These are phyloP conservation scores for Hydraecia micacea DNA, from an alignment of 2,888 invertebrate species.

Conservation along the genomic window DNA sequence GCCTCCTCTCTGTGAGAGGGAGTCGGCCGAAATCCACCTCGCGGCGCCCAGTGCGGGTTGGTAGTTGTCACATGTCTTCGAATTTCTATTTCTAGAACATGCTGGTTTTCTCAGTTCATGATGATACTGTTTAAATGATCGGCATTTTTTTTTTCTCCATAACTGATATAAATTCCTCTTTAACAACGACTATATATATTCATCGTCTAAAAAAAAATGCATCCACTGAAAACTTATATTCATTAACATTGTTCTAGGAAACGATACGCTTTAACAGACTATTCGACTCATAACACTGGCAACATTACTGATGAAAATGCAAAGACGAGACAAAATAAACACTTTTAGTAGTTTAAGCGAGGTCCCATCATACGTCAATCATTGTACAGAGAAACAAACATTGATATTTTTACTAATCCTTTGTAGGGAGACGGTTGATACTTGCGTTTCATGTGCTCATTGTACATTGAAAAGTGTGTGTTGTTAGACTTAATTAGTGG, in stretches of 20 bases:
- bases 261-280: constrained; percentile 25
- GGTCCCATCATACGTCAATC: constrained; percentile 69
- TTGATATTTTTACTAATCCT: constrained; percentile 61
- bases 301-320: constrained; percentile 53
- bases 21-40: no score
- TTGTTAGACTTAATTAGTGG: constrained; percentile 7
- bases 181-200: not conserved
- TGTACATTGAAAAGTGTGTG: constrained; percentile 50
- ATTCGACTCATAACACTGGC: constrained; percentile 31
- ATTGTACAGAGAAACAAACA: constrained; percentile 67
- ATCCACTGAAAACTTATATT: not conserved
- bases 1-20: no score
- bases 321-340: constrained; percentile 67
- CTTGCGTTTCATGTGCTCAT: constrained; percentile 33
- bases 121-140: not conserved
- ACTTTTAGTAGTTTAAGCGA: constrained; percentile 67
- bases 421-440: constrained; percentile 52
- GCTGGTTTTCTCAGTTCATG: not conserved
- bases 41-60: no score
- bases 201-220: constrained; percentile 1
- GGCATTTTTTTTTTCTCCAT: no score
- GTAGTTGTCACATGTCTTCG: no score
- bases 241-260: constrained; percentile 34
- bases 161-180: not conserved
- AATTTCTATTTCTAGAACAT: no score